Evolutionary conservation across 2,888 invertebrate species (phyloP).

Genomic region (Galerucella pusilla): DNA sequence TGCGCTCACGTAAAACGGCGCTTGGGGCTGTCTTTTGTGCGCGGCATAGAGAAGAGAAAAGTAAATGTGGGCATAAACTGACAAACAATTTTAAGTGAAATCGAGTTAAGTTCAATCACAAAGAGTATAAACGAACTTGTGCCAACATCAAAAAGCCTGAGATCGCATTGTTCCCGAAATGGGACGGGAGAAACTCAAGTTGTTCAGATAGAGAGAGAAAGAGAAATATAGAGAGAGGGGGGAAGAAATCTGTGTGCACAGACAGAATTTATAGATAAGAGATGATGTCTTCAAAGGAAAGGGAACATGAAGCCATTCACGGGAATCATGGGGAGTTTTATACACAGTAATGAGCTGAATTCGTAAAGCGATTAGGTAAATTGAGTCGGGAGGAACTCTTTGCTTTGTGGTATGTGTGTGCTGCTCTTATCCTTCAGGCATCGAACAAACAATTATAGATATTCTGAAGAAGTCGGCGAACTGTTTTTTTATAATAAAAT

Average conservation of each 20-base stretch:
- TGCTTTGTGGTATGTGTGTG: conserved; percentile 7
- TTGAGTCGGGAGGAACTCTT: conserved; percentile 12
- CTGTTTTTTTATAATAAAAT: too few relatives aligned
- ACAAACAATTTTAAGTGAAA: conserved; percentile 49
- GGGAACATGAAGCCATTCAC: conserved; percentile 28
- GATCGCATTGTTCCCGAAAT: conserved; percentile 51
- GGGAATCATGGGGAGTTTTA: conserved; percentile 18
- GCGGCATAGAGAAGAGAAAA: conserved; percentile 17
- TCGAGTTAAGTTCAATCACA: conserved; percentile 54
- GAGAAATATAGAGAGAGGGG: not conserved
- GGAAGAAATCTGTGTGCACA: conserved; percentile 30
- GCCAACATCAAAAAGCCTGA: conserved; percentile 59
- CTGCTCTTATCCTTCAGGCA: conserved; percentile 5
- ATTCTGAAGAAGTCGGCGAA: not conserved
- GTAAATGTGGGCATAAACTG: conserved; percentile 48
- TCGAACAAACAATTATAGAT: not conserved
- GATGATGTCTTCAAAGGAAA: conserved; percentile 34
- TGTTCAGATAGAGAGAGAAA: not conserved
- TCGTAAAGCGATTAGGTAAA: conserved; percentile 30
- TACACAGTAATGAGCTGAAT: conserved; percentile 26
- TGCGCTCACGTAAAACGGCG: conserved; percentile 13
- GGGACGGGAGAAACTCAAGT: conserved; percentile 49
- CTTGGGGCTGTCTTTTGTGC: conserved; percentile 22
- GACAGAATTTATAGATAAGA: conserved; percentile 35
- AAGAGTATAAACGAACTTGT: conserved; percentile 53